Conservation (phyloP, 92 coral and sea anemone species). For the Virgularia gustaviana region DNA sequence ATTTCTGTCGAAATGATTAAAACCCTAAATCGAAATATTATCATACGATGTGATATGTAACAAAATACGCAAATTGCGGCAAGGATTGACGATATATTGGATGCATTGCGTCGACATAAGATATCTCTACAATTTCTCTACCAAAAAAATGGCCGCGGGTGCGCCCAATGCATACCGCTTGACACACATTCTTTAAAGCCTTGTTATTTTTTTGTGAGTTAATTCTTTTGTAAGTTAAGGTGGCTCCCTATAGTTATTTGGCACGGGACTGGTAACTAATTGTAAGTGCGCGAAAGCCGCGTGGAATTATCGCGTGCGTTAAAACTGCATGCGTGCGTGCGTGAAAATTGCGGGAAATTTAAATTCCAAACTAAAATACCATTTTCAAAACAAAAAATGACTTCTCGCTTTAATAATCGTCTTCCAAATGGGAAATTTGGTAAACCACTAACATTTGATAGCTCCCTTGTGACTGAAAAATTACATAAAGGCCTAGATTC, state of each 20-base stretch:
- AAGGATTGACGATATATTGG: no score
- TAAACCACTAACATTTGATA: neutral
- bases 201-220: no score
- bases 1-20: no score
- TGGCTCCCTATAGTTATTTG: conserved; percentile 11
- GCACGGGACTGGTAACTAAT: neutral
- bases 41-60: no score
- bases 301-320: neutral
- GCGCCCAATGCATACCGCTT: no score
- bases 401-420: neutral
- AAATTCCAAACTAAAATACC: conserved; percentile 2
- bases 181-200: no score
- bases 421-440: neutral
- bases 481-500: neutral
- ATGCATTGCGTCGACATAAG: no score
- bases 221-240: no score
- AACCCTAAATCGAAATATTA: no score
- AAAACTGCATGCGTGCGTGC: conserved; percentile 1
- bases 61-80: no score
- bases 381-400: neutral
- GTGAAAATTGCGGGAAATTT: neutral
- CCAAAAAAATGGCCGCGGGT: no score
- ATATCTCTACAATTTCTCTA: no score
- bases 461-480: neutral
- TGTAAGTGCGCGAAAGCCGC: neutral